Percentiles rank a stretch among this genome's conserved stretches.
These are phyloP conservation scores for Oncorhynchus nerka DNA, from an alignment of 2,113 vertebrate species.

Conservation along the genomic window DNA sequence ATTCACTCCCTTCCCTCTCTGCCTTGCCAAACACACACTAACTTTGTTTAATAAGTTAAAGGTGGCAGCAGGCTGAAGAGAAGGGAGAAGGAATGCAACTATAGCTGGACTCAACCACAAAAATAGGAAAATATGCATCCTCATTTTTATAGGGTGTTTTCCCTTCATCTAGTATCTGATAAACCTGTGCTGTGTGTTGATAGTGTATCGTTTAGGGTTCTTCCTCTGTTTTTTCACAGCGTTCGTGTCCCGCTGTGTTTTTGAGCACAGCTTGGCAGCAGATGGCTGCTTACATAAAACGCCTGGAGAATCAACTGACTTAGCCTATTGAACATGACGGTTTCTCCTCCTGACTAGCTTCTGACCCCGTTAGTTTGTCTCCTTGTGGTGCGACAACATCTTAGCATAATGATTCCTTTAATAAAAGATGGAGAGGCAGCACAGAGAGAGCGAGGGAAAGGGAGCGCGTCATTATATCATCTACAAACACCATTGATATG, in stretches of 20 bases:
- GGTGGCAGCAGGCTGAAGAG: neutral
- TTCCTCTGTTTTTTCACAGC: too few relatives aligned
- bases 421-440: neutral
- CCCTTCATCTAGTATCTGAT: neutral
- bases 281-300: neutral
- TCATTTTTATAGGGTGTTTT: neutral
- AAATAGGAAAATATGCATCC: too few relatives aligned
- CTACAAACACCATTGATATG: neutral
- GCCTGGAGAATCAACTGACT: constrained; percentile 8
- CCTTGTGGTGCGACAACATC: neutral
- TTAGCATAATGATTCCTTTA: neutral
- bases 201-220: too few relatives aligned
- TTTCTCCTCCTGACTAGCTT: neutral
- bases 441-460: neutral
- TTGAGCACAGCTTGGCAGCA: constrained; percentile 3
- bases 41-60: neutral
- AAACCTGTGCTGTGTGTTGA: neutral
- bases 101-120: too few relatives aligned
- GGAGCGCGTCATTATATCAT: neutral
- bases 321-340: neutral
- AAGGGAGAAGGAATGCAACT: neutral
- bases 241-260: neutral
- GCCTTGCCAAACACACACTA: neutral
- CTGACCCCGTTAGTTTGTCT: neutral
- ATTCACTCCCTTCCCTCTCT: neutral